A percentile compares a stretch with the other conserved stretches of the same genome.
These are phyloP conservation scores for Cecidostiba fungosa DNA, from an alignment of 2,888 invertebrate species.

Conservation along the genomic window DNA sequence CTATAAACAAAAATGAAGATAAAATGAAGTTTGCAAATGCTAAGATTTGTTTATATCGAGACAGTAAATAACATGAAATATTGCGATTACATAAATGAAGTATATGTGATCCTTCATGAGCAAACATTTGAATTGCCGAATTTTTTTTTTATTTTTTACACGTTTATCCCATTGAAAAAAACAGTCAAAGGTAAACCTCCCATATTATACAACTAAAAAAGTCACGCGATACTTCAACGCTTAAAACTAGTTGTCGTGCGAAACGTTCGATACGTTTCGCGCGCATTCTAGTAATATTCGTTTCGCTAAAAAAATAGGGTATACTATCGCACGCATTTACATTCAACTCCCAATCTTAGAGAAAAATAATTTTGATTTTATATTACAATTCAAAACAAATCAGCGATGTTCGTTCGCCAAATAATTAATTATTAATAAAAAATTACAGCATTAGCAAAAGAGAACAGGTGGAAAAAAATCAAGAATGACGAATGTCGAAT, in stretches of 20 bases:
- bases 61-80: slow-evolving; percentile 59
- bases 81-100: slow-evolving; percentile 59
- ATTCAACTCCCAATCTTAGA: slow-evolving; percentile 55
- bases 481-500: slow-evolving; percentile 51
- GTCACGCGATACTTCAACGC: slow-evolving; percentile 56
- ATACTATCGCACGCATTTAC: slow-evolving; percentile 62
- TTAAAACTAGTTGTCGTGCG: slow-evolving; percentile 57
- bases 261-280: slow-evolving; percentile 45
- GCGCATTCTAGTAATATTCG: slow-evolving; percentile 55
- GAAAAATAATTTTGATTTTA: slow-evolving; percentile 59
- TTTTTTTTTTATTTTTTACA: slow-evolving; percentile 43
- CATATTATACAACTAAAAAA: slow-evolving; percentile 56
- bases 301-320: slow-evolving; percentile 61
- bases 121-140: slow-evolving; percentile 62
- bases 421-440: slow-evolving; percentile 36
- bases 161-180: slow-evolving; percentile 54
- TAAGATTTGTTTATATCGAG: slow-evolving; percentile 67
- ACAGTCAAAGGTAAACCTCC: slow-evolving; percentile 54
- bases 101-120: slow-evolving; percentile 62
- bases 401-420: slow-evolving; percentile 36
- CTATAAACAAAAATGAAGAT: slow-evolving; percentile 74
- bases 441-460: slow-evolving; percentile 29
- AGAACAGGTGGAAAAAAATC: slow-evolving; percentile 31
- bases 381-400: slow-evolving; percentile 58
- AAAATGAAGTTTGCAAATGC: slow-evolving; percentile 73